Evolutionary conservation across 2,888 invertebrate genomes (phyloP).

Genomic region (Nebria brevicollis): DNA sequence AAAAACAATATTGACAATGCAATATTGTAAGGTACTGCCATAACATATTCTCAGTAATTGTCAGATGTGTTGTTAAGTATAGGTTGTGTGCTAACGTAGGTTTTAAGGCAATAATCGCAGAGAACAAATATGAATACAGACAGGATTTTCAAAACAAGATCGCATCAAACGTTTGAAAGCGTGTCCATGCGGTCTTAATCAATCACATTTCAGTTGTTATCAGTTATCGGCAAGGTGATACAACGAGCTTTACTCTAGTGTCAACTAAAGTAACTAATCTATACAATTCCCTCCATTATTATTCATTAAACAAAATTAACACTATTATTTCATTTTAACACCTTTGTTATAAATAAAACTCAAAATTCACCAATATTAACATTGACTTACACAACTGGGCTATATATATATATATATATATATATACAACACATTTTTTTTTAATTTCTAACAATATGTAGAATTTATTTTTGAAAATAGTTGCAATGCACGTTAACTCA

Average conservation of each 20-base stretch:
- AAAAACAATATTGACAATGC: slow-evolving; percentile 41
- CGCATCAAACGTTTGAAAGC: slow-evolving; percentile 1
- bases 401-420: no score
- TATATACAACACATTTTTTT: no score
- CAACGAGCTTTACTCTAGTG: background rate
- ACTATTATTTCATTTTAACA: no score
- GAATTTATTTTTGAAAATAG: background rate
- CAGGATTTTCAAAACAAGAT: background rate
- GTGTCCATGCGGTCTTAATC: background rate
- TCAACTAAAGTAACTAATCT: background rate
- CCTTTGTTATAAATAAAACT: no score
- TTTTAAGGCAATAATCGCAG: slow-evolving; percentile 47
- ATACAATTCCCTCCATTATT: no score
- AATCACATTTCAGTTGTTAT: background rate
- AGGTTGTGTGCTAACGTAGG: slow-evolving; percentile 47
- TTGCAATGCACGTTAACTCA: background rate
- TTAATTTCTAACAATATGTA: no score
- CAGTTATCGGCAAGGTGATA: background rate
- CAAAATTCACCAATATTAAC: no score
- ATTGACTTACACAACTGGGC: no score
- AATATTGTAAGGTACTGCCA: slow-evolving; percentile 47
- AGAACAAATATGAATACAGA: slow-evolving; percentile 21
- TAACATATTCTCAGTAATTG: slow-evolving; percentile 42
- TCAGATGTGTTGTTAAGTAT: slow-evolving; percentile 48
- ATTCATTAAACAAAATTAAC: no score